Conservation (phyloP, 2,113 vertebrate species). For the Nannobrachium achirus region DNA sequence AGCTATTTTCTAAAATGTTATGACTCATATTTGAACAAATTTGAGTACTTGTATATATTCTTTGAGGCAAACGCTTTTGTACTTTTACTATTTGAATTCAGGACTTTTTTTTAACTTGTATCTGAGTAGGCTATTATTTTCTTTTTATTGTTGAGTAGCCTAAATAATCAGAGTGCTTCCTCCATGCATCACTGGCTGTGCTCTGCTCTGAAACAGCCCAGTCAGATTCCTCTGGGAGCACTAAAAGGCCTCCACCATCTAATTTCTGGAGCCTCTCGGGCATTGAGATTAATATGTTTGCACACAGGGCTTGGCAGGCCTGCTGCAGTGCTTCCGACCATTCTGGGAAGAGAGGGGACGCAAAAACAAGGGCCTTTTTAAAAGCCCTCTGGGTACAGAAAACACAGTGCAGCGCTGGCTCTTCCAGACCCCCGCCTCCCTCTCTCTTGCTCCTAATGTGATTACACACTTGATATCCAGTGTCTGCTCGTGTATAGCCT, state of each 20-base stretch:
- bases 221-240: conserved; percentile 7
- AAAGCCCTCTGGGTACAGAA: conserved; percentile 41
- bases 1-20: no score
- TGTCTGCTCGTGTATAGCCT: conserved; percentile 16
- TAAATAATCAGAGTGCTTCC: no score
- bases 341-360: conserved; percentile 44
- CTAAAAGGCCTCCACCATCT: conserved; percentile 22
- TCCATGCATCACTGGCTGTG: neutral
- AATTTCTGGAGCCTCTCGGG: conserved; percentile 24
- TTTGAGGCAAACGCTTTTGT: no score
- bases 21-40: no score
- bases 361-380: neutral
- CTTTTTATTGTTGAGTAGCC: no score
- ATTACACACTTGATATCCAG: conserved; percentile 50
- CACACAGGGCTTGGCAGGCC: conserved; percentile 28
- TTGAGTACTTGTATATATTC: no score
- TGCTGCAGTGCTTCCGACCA: conserved; percentile 19
- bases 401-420: neutral
- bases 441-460: conserved; percentile 25
- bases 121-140: no score
- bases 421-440: neutral
- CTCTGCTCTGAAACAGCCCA: neutral
- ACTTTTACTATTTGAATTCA: no score
- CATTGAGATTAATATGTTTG: conserved; percentile 54
- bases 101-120: no score